Conservation (phyloP, 2,888 invertebrate genomes). For the Vesta saturnalis region DNA sequence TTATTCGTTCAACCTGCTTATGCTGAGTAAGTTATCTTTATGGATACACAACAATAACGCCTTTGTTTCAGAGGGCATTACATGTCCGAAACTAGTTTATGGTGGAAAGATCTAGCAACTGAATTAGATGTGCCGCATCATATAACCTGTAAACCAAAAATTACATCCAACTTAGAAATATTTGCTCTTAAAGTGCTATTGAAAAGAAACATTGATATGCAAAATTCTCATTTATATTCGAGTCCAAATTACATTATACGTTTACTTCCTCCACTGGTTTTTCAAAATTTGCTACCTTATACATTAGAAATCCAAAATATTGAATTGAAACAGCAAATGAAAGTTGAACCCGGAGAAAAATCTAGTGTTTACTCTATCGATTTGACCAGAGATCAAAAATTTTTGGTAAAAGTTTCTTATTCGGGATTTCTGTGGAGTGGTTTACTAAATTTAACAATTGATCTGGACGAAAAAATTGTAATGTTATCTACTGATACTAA, state of each 20-base stretch:
- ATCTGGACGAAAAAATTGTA: conserved; percentile 67
- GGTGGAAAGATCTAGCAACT: conserved; percentile 82
- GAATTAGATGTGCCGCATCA: conserved; percentile 74
- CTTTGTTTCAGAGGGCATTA: conserved; percentile 69
- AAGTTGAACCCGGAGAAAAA: conserved; percentile 78
- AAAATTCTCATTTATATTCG: conserved; percentile 53
- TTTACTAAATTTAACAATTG: conserved; percentile 72
- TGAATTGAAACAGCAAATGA: conserved; percentile 63
- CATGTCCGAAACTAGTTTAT: conserved; percentile 76
- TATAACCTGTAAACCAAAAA: conserved; percentile 74
- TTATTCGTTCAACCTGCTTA: conserved; percentile 79
- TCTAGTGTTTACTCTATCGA: conserved; percentile 75
- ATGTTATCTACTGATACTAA: conserved; percentile 69
- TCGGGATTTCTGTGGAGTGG: conserved; percentile 77
- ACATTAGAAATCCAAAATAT: conserved; percentile 70
- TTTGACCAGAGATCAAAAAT: conserved; percentile 67
- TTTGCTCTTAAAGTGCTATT: conserved; percentile 72
- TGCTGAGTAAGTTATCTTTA: conserved; percentile 71
- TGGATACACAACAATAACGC: too few species aligned
- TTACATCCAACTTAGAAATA: conserved; percentile 67
- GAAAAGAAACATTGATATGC: conserved; percentile 52
- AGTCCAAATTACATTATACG: conserved; percentile 79
- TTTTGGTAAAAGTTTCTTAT: conserved; percentile 67
- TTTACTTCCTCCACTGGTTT: conserved; percentile 76
- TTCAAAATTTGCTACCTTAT: conserved; percentile 82